A percentile compares a stretch with the other conserved stretches of the same genome.
These are phyloP conservation scores for Cacoxenus indagator DNA, from an alignment of 2,888 invertebrate genomes.

Conservation along the genomic window DNA sequence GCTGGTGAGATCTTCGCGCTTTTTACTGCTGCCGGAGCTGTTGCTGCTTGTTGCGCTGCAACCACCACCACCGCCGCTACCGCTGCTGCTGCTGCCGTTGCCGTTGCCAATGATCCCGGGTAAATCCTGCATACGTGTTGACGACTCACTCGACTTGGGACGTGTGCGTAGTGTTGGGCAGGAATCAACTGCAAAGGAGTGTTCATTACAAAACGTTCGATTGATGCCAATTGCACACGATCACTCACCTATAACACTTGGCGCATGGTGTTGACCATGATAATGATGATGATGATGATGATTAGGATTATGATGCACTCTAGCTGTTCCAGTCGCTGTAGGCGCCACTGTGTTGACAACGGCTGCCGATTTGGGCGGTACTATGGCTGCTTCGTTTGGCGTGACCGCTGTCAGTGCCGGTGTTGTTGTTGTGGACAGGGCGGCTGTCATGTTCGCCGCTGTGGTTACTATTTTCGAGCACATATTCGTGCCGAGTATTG, in stretches of 20 bases:
- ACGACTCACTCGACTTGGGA: slow-evolving; percentile 57
- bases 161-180: slow-evolving; percentile 57
- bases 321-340: slow-evolving; percentile 27
- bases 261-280: slow-evolving; percentile 33
- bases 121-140: slow-evolving; percentile 38
- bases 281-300: slow-evolving; percentile 10
- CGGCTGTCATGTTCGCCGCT: slow-evolving; percentile 66
- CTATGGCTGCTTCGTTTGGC: slow-evolving; percentile 22
- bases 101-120: slow-evolving; percentile 32
- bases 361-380: slow-evolving; percentile 24
- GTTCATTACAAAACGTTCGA: background rate
- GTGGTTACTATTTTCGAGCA: slow-evolving; percentile 70
- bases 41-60: slow-evolving; percentile 45
- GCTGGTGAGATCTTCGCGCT: slow-evolving; percentile 73
- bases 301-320: slow-evolving; percentile 14
- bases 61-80: slow-evolving; percentile 30
- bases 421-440: slow-evolving; percentile 60
- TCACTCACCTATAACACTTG: slow-evolving; percentile 46
- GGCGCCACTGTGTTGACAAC: slow-evolving; percentile 32
- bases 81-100: slow-evolving; percentile 9
- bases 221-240: background rate
- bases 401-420: slow-evolving; percentile 47
- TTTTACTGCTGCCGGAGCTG: slow-evolving; percentile 58
- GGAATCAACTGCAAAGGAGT: slow-evolving; percentile 43
- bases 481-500: slow-evolving; percentile 70